Conservation (phyloP, 2,113 vertebrate species). For the Vulpes ferrilata region DNA sequence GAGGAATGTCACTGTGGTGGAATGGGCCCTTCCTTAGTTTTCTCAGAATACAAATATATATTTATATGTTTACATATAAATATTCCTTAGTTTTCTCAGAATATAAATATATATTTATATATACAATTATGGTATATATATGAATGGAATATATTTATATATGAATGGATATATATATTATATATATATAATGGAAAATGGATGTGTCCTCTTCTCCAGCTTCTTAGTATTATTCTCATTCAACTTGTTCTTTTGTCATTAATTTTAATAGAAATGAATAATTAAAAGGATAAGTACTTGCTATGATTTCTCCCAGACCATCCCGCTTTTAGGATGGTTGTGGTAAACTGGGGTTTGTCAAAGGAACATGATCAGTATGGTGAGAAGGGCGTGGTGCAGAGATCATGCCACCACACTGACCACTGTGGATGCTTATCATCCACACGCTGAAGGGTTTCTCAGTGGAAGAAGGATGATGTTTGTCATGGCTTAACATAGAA, state of each 20-base stretch:
- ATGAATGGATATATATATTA: background rate
- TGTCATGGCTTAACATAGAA: background rate
- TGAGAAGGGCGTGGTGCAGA: background rate
- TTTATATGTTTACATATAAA: background rate
- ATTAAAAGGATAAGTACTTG: background rate
- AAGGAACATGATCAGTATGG: no score
- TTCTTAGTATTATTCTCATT: background rate
- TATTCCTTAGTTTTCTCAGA: background rate
- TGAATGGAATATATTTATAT: no score
- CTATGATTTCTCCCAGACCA: background rate
- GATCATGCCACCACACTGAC: fast-evolving
- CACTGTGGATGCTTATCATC: fast-evolving
- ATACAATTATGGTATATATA: no score
- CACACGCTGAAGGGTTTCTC: no score
- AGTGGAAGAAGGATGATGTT: background rate
- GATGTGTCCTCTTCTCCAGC: background rate
- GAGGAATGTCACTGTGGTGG: background rate
- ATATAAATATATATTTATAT: no score
- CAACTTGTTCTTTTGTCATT: background rate
- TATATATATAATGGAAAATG: background rate
- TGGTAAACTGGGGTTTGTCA: background rate
- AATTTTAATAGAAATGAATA: background rate
- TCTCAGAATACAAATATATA: background rate
- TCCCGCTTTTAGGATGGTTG: background rate
- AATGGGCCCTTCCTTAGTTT: background rate